Evolutionary conservation across 2,797 vertebrate species (phyloP).

Genomic region (Notamacropus eugenii): DNA sequence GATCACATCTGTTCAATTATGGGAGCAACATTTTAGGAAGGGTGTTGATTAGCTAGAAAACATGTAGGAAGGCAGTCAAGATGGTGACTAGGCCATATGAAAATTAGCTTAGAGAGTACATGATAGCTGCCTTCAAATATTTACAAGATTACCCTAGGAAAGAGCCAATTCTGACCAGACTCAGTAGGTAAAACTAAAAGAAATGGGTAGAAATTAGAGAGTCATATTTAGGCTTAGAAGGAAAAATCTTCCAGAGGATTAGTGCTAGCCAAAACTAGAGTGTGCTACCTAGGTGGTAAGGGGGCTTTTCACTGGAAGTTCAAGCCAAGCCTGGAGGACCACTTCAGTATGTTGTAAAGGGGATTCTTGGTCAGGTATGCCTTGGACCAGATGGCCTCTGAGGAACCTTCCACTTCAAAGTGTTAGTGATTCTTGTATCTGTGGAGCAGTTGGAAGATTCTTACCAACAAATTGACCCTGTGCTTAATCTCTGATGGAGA

Average conservation of each 20-base stretch:
- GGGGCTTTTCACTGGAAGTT: not conserved
- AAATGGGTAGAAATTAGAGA: not conserved
- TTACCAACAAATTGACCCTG: not conserved
- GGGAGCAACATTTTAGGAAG: no score
- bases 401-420: not conserved
- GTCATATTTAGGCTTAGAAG: not conserved
- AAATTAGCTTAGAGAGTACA: not conserved
- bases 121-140: not conserved
- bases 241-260: not conserved
- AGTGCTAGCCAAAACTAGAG: not conserved
- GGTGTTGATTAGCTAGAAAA: no score
- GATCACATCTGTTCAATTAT: no score
- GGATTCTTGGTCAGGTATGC: not conserved
- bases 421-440: not conserved
- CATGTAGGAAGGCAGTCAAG: no score
- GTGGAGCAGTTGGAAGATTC: not conserved
- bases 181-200: not conserved
- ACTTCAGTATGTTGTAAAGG: not conserved
- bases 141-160: not conserved
- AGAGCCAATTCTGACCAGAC: no score
- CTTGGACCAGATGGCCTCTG: not conserved
- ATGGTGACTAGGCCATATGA: no score
- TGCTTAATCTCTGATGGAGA: not conserved
- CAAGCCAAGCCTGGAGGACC: not conserved
- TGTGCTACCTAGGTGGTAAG: not conserved